These are phyloP conservation scores for Papio anubis DNA, from an alignment of 2,113 vertebrate species.

Conservation along the genomic window DNA sequence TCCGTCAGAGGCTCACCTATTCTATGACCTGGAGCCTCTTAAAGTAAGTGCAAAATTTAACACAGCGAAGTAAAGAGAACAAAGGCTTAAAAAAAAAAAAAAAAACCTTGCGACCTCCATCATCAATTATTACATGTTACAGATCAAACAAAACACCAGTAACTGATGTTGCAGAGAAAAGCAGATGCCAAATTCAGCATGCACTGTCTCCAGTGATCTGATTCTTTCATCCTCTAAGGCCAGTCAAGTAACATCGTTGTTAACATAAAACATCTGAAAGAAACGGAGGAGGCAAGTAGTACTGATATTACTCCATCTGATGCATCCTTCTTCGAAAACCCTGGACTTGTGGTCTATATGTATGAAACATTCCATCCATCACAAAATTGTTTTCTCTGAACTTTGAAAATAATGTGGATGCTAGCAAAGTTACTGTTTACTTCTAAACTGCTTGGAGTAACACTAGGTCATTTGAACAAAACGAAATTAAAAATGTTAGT, in stretches of 20 bases:
- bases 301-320: background rate
- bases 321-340: background rate
- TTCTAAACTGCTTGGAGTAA: background rate
- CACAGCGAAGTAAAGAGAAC: background rate
- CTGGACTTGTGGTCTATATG: background rate
- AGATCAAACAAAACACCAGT: background rate
- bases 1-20: background rate
- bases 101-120: accelerated
- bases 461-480: background rate
- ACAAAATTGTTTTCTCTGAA: slow-evolving; percentile 1
- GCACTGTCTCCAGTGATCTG: background rate
- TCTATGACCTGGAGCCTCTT: background rate
- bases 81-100: background rate
- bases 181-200: background rate
- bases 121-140: background rate
- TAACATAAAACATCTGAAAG: background rate
- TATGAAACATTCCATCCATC: background rate
- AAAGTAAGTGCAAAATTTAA: background rate
- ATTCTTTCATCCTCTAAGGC: background rate
- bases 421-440: background rate
- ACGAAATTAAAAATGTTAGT: background rate
- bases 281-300: background rate
- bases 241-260: background rate
- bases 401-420: background rate
- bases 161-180: background rate